Percentiles rank a stretch among this genome's conserved stretches.
phyloP scores from a whole-genome alignment of 1,140 invertebrate species.

The Trinorchestia longiramus region DNA sequence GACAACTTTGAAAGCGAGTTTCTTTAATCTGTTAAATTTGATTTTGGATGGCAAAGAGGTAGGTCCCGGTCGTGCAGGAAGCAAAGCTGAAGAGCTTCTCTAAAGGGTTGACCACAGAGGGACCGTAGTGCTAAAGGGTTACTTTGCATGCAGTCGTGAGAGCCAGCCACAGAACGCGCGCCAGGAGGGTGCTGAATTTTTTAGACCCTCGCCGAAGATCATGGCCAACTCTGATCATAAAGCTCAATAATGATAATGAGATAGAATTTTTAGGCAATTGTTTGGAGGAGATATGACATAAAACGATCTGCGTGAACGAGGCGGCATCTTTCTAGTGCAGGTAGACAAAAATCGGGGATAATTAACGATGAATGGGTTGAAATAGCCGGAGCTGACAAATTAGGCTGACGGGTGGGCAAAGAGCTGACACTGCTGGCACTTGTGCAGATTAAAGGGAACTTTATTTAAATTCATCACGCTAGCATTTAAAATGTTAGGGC shows the following conservation, averaged over 20 bases:
- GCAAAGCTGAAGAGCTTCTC: background rate
- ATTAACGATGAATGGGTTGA: background rate
- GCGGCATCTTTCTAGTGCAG: conserved; percentile 1
- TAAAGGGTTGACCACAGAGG: background rate
- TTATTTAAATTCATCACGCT: background rate
- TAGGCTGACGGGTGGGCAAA: background rate
- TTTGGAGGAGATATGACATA: conserved; percentile 30
- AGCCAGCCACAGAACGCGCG: background rate
- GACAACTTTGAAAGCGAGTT: background rate
- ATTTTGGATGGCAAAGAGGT: background rate
- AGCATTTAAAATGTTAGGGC: background rate
- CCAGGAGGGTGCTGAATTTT: background rate
- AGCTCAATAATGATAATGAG: conserved; percentile 44
- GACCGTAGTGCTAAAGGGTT: background rate
- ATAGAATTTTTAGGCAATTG: conserved; percentile 55
- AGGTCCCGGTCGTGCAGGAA: background rate
- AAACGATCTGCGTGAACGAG: conserved; percentile 6
- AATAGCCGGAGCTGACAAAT: background rate
- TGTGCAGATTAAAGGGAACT: background rate
- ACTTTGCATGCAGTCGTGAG: conserved; percentile 39
- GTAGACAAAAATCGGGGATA: background rate
- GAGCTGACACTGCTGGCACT: background rate
- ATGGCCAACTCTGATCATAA: conserved; percentile 5
- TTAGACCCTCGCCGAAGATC: conserved; percentile 19
- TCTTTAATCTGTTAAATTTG: background rate